Conservation (phyloP, 2,888 invertebrate species). For the Aleiodes leptofemur region DNA sequence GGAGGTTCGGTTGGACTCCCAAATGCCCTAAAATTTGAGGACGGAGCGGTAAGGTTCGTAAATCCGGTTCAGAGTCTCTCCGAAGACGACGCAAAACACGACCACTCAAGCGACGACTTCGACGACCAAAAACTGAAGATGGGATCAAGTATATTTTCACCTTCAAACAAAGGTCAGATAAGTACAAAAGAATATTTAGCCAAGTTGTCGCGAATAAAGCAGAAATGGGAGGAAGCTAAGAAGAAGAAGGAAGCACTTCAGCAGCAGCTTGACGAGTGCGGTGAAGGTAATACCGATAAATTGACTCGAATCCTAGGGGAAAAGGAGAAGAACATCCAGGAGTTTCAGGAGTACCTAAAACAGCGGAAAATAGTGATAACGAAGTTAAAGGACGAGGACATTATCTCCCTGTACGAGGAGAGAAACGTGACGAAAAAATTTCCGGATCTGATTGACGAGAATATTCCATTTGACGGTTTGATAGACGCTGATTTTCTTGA, state of each 20-base stretch:
- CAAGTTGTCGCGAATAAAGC: constrained; percentile 60
- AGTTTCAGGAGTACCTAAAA: constrained; percentile 71
- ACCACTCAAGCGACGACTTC: background rate
- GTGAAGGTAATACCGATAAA: constrained; percentile 66
- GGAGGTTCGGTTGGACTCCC: constrained; percentile 58
- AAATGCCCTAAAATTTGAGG: constrained; percentile 54
- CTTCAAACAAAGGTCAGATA: background rate
- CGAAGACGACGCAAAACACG: constrained; percentile 14
- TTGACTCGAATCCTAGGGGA: constrained; percentile 65
- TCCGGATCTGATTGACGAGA: constrained; percentile 61
- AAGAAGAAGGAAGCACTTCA: constrained; percentile 62
- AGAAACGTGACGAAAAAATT: constrained; percentile 61
- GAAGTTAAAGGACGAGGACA: constrained; percentile 69
- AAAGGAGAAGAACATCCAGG: constrained; percentile 62
- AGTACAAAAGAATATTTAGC: constrained; percentile 60
- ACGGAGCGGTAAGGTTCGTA: constrained; percentile 54
- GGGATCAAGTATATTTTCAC: background rate
- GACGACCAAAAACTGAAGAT: background rate
- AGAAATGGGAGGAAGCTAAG: constrained; percentile 66
- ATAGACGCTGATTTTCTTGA: constrained; percentile 62
- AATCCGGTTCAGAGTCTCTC: constrained; percentile 27
- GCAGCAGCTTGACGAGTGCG: constrained; percentile 60
- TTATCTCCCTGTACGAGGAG: constrained; percentile 67
- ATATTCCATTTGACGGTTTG: constrained; percentile 58
- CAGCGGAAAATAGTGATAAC: constrained; percentile 69